Evolutionary conservation across 1,140 invertebrate species (phyloP).

Genomic region (Halictus rubicundus): DNA sequence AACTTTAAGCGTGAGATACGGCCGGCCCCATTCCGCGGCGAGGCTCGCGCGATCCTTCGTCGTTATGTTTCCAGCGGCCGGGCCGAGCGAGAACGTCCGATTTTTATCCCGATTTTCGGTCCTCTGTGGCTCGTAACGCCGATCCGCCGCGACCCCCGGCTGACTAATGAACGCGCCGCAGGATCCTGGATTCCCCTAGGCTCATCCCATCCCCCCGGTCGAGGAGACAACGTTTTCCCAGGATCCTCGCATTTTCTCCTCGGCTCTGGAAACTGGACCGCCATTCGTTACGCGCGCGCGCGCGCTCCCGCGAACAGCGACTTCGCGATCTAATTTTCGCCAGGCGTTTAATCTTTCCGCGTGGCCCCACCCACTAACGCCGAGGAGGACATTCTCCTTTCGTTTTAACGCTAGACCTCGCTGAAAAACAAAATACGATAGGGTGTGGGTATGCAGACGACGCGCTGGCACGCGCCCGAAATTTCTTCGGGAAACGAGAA

Average conservation of each 20-base stretch:
- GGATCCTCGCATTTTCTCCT: not conserved
- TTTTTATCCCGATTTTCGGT: slow-evolving; percentile 45
- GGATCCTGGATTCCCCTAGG: too few relatives aligned
- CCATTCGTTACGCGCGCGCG: slow-evolving; percentile 60
- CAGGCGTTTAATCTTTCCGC: slow-evolving; percentile 66
- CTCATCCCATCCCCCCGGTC: too few relatives aligned
- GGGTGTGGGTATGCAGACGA: not conserved
- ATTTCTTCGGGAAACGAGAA: not conserved
- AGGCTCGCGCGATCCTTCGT: slow-evolving; percentile 33
- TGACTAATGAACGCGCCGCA: slow-evolving; percentile 8
- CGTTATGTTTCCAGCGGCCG: not conserved
- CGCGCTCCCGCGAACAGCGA: slow-evolving; percentile 44
- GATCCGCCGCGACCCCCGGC: too few relatives aligned
- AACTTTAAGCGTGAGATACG: slow-evolving; percentile 62
- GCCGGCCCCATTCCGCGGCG: slow-evolving; percentile 27
- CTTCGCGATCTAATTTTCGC: slow-evolving; percentile 69
- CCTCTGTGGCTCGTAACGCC: not conserved
- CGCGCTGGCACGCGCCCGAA: slow-evolving; percentile 40
- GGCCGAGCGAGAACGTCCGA: not conserved
- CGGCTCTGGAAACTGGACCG: slow-evolving; percentile 39
- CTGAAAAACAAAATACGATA: not conserved
- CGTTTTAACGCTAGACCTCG: not conserved
- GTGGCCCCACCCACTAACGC: not conserved
- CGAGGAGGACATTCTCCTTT: not conserved
- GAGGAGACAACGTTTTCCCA: too few relatives aligned